phyloP scores from a whole-genome alignment of 2,888 invertebrate species.

The Acleris cristana region DNA sequence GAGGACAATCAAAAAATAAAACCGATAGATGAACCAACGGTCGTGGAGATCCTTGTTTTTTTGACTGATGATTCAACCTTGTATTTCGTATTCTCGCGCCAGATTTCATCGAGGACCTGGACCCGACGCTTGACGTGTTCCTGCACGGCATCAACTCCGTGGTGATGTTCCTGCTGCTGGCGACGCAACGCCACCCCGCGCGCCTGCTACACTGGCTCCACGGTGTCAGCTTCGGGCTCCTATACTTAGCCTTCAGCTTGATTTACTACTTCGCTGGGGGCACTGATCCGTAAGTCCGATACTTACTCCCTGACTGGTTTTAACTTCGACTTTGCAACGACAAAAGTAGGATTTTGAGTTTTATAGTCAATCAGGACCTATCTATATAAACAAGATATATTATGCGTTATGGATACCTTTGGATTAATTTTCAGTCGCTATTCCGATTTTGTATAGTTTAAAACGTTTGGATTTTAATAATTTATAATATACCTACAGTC shows the following conservation, averaged over 20 bases:
- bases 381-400: no score
- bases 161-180: conserved; percentile 88
- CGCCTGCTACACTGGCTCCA: conserved; percentile 84
- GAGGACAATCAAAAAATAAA: no score
- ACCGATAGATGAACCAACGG: no score
- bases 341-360: no score
- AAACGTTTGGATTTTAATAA: no score
- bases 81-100: background rate
- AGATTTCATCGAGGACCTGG: conserved; percentile 56
- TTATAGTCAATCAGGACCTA: no score
- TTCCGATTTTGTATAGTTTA: no score
- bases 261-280: conserved; percentile 90
- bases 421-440: no score
- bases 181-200: conserved; percentile 88
- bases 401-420: no score
- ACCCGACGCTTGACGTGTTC: conserved; percentile 63
- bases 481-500: no score
- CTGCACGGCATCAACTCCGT: conserved; percentile 86
- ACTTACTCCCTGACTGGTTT: background rate
- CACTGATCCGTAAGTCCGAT: conserved; percentile 83
- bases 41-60: no score
- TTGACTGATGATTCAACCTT: background rate
- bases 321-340: background rate
- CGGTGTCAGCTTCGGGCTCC: conserved; percentile 83
- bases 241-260: conserved; percentile 87